Evolutionary conservation across 1,140 invertebrate species (phyloP), one percentile per base, ranked within the genome.

Genomic region (Chymomyza costata): DNA sequence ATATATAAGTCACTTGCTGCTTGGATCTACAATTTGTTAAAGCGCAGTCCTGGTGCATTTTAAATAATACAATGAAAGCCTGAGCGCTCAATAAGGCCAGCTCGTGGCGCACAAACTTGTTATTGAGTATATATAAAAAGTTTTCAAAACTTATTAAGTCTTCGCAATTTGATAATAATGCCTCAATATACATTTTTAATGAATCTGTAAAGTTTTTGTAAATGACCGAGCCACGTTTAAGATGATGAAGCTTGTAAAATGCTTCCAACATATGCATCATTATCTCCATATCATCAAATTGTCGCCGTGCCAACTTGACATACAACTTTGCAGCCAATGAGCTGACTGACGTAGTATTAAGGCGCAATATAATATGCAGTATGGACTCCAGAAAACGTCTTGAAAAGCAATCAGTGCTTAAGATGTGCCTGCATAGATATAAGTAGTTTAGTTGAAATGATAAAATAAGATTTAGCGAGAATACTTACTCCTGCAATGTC

Each of bases 211-310:
- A 58, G 19, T 53, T 32, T 1, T 44, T 28, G 31, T 56, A 54
- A 8, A 3, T 63, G 1, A 13, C 6, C 10, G 16, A 58, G 2
- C 34, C 48, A 0, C 21, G 39, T 6, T 2, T 18, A 7, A 6
- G 49, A 2, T 39, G 8, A 13, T 44, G 32, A 0, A 34, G 25
- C 45, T 78, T 78, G 0, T 45, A 2, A 25, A 64, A 78, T 1
- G 54, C 45, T n/a, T 71, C 58, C 11, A 78, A 14, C 2, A 71
- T 57, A 19, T 78, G 71, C n/a, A 56, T n/a, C 1, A 47, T 39
- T 35, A 78, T 57, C 6, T 67, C 54, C 6, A 5, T 17, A 1
- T 60, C 41, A 0, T 38, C n/a, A 11, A 48, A 53, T 19, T 54
- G 58, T 0, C 71, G 71, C 5, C 34, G 31, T 5, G 58, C 60